Percentiles rank a stretch among this genome's conserved stretches.
phyloP scores from a whole-genome alignment of 2,888 invertebrate species.

The Cheilosia vernalis region DNA sequence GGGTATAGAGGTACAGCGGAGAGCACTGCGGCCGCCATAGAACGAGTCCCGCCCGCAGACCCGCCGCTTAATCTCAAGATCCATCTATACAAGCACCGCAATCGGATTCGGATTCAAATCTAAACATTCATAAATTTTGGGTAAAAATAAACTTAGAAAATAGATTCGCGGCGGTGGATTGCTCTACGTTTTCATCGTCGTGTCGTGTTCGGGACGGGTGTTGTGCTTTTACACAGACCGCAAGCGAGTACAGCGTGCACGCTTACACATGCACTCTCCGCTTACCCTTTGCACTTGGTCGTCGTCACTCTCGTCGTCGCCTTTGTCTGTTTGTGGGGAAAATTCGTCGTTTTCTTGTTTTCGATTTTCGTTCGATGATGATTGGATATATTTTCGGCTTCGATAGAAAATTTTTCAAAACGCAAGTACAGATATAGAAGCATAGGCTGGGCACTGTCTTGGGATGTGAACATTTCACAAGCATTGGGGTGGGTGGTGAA shows the following conservation, averaged over 20 bases:
- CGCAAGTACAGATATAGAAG: background rate
- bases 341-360: slow-evolving; percentile 39
- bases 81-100: slow-evolving; percentile 69
- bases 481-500: background rate
- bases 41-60: slow-evolving; percentile 55
- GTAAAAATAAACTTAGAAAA: slow-evolving; percentile 75
- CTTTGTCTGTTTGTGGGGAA: background rate
- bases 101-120: slow-evolving; percentile 75
- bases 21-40: slow-evolving; percentile 17
- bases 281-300: slow-evolving; percentile 46
- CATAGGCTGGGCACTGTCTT: slow-evolving; percentile 17
- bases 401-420: background rate
- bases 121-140: slow-evolving; percentile 75
- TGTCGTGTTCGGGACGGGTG: slow-evolving; percentile 48
- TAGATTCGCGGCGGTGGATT: slow-evolving; percentile 74
- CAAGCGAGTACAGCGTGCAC: slow-evolving; percentile 67
- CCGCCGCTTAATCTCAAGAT: slow-evolving; percentile 72
- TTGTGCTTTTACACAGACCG: slow-evolving; percentile 65
- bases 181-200: slow-evolving; percentile 45
- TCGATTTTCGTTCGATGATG: slow-evolving; percentile 19
- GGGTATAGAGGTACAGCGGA: background rate
- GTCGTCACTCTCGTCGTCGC: background rate
- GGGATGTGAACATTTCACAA: background rate
- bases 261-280: slow-evolving; percentile 36
- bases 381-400: slow-evolving; percentile 35